Evolutionary conservation across 2,888 invertebrate genomes (phyloP).

Genomic region (Amitus sp.): DNA sequence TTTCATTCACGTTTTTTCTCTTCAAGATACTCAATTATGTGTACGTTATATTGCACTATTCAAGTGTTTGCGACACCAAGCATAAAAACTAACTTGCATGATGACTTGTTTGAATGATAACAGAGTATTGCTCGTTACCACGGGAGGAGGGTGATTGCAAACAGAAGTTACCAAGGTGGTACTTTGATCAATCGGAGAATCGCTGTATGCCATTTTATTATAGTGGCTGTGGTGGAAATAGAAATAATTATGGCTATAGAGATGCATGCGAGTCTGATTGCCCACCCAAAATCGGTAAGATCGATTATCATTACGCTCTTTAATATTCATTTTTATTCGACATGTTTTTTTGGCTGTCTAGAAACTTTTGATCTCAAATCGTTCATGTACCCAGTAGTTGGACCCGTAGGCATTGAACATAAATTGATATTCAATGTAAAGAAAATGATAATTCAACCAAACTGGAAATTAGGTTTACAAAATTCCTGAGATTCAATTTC

Average conservation of each 20-base stretch:
- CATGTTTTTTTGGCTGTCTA: no score
- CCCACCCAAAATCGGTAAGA: conserved; percentile 83
- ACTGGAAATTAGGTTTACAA: no score
- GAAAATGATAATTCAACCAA: no score
- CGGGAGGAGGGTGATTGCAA: conserved; percentile 82
- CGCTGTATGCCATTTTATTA: conserved; percentile 94
- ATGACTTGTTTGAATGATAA: conserved; percentile 50
- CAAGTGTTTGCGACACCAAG: no score
- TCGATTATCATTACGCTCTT: no score
- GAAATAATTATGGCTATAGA: conserved; percentile 82
- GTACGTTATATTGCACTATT: background rate
- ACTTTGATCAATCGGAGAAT: conserved; percentile 83
- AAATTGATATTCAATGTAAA: no score
- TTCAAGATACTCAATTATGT: background rate
- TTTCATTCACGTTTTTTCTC: no score
- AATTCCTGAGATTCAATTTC: no score
- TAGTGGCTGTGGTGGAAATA: conserved; percentile 91
- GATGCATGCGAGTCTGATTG: conserved; percentile 81
- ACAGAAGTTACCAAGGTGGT: conserved; percentile 83
- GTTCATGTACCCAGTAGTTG: no score
- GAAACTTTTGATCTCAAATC: no score
- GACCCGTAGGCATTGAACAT: no score
- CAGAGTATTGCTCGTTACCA: conserved; percentile 82
- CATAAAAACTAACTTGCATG: conserved; percentile 55
- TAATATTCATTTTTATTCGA: no score